Evolutionary conservation across 2,113 vertebrate genomes (phyloP).

Genomic region (Alethe diademata): DNA sequence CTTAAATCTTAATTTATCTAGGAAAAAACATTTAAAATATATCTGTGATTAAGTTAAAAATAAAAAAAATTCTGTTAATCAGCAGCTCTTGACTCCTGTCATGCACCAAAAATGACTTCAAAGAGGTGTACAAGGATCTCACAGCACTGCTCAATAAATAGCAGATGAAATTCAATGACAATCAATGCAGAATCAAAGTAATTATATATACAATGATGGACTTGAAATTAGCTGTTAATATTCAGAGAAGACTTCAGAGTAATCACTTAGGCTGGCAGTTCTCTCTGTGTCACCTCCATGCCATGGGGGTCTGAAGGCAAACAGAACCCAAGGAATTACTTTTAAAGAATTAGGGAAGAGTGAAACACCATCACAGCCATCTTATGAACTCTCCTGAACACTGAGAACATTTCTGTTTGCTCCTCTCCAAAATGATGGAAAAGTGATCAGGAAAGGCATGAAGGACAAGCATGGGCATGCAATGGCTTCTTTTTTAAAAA

Average conservation of each 20-base stretch:
- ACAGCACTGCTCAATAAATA: constrained; percentile 7
- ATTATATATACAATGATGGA: constrained; percentile 44
- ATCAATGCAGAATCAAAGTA: constrained; percentile 52
- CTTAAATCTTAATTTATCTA: neutral
- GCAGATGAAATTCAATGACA: constrained; percentile 56
- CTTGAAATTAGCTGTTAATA: constrained; percentile 57
- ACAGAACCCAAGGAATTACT: neutral
- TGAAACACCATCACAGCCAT: neutral
- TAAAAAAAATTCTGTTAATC: neutral
- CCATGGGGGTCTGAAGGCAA: neutral
- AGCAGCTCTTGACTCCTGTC: neutral
- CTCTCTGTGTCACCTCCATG: neutral
- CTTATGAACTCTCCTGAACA: fast-evolving
- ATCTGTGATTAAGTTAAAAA: neutral
- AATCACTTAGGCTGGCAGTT: constrained; percentile 16
- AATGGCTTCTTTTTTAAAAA: neutral
- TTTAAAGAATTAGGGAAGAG: neutral
- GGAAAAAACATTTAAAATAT: neutral
- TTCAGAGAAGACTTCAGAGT: constrained; percentile 26
- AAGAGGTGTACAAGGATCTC: neutral
- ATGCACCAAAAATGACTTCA: neutral
- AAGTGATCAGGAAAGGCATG: neutral
- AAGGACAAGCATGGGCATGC: neutral
- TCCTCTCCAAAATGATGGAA: neutral
- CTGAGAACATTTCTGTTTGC: neutral